Conservation (phyloP, 1,140 invertebrate genomes). For the Mamestra configurata region DNA sequence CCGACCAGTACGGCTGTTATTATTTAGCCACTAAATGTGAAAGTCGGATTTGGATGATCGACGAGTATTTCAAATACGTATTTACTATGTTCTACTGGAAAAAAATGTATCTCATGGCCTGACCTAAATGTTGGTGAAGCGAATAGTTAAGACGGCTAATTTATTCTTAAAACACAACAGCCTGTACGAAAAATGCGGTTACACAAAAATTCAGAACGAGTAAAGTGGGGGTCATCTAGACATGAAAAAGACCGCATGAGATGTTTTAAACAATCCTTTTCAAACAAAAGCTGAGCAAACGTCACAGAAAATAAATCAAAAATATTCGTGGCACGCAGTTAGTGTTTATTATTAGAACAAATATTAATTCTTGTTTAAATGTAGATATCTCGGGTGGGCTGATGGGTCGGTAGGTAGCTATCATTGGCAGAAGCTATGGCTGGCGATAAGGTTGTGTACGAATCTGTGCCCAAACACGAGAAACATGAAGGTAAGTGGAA, state of each 20-base stretch:
- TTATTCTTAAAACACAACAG: no score
- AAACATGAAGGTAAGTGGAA: constrained; percentile 50
- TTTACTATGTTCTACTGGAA: no score
- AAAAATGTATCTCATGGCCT: no score
- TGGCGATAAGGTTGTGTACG: constrained; percentile 68
- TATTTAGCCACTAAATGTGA: no score
- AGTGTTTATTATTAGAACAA: neutral
- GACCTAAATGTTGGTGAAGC: no score
- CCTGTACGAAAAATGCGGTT: no score
- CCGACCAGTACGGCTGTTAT: no score
- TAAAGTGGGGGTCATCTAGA: neutral
- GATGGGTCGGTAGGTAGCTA: neutral
- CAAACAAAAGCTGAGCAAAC: neutral
- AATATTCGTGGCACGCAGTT: neutral
- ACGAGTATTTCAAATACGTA: no score
- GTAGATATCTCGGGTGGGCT: neutral
- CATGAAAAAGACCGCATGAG: neutral
- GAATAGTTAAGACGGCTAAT: no score
- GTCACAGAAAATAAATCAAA: neutral
- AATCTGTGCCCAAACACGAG: constrained; percentile 55
- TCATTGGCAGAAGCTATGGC: constrained; percentile 53
- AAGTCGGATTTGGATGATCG: no score
- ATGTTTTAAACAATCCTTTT: neutral
- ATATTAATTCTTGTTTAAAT: constrained; percentile 15
- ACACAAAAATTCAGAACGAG: neutral